Evolutionary conservation across 1,140 invertebrate species (phyloP), one percentile per base, ranked within the genome.

Genomic region (Sesamia nonagrioides): DNA sequence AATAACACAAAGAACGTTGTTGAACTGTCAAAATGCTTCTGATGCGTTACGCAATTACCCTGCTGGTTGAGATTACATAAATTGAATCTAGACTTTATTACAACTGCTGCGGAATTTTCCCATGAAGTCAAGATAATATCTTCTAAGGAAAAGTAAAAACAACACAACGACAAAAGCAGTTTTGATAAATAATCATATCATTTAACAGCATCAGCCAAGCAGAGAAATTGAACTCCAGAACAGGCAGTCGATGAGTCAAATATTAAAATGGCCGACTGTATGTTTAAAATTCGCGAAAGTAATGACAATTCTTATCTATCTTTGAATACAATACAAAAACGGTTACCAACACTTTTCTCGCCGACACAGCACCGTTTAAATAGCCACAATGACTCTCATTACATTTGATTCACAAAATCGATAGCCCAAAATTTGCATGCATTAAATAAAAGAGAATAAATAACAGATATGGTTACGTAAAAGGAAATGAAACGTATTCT

Each of bases 401-500:
- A 75, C 73, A 42, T 60, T 45, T 75, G 56, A 75, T 63, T 60
- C 48, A 52, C 7, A 18, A 63, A 52, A 75, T 75, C 73, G 56
- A 75, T 63, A 63, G 15, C 58, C 63, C 40, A 15, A 33, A 75
- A 63, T 75, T 75, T 75, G 73, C 73, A 58, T 69, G 76, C n/a
- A 77, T 68, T 77, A 77, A 66, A 77, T 66, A 56, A 77, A 77
- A 45, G 40, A 56, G 21, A 58, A 58, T 69, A 77, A 69, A 77
- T 69, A 77, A 58, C 45, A 68, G 75, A 56, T 69, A 71, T 78
- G 71, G 48, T 81, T 84, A 77, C 76, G 76, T 77, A 80, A 82
- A 84, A 86, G 77, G 84, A 82, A 82, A 63, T 60, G 48, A 68
- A 68, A 75, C 66, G 68, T 69, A 72, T 72, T 37, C n/a, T 63